phyloP scores from a whole-genome alignment of 2,797 vertebrate species.

The Chlorospingus flavigularis region DNA sequence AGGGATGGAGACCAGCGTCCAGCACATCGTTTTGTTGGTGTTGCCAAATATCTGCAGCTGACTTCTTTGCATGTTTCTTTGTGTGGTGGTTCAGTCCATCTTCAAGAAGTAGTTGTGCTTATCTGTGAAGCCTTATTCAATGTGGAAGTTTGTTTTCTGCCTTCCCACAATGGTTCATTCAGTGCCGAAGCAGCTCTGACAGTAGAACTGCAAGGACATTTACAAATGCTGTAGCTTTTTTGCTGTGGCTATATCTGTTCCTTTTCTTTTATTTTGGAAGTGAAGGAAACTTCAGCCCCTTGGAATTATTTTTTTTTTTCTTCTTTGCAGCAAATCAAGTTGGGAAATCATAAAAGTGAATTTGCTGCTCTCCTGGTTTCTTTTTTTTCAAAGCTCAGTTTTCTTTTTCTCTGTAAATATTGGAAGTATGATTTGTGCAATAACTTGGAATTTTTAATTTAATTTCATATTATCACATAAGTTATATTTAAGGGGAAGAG shows the following conservation, averaged over 20 bases:
- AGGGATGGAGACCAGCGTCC: conserved; percentile 79
- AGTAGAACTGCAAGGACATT: conserved; percentile 67
- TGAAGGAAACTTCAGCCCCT: conserved; percentile 51
- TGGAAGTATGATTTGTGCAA: conserved; percentile 90
- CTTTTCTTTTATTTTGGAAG: conserved; percentile 57
- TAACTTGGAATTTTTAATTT: conserved; percentile 90
- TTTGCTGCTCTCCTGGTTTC: conserved; percentile 64
- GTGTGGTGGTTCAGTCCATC: conserved; percentile 76
- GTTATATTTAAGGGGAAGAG: conserved; percentile 85
- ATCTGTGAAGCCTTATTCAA: conserved; percentile 76
- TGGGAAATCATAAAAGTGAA: conserved; percentile 53
- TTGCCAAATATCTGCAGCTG: conserved; percentile 69
- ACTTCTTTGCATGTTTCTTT: conserved; percentile 81
- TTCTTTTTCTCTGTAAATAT: conserved; percentile 80
- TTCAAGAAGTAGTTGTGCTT: conserved; percentile 73
- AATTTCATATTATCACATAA: conserved; percentile 85
- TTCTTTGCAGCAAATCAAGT: background rate
- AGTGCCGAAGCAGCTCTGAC: conserved; percentile 71
- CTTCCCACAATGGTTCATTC: conserved; percentile 64
- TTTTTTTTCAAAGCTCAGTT: conserved; percentile 62
- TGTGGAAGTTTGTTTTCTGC: conserved; percentile 70
- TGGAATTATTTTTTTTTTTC: background rate
- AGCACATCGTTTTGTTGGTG: conserved; percentile 67
- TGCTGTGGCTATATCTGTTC: conserved; percentile 73
- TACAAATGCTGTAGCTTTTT: conserved; percentile 70